A percentile compares a stretch with the other conserved stretches of the same genome.
phyloP scores from a whole-genome alignment of 2,888 invertebrate genomes.

The Loripinus fragilis region DNA sequence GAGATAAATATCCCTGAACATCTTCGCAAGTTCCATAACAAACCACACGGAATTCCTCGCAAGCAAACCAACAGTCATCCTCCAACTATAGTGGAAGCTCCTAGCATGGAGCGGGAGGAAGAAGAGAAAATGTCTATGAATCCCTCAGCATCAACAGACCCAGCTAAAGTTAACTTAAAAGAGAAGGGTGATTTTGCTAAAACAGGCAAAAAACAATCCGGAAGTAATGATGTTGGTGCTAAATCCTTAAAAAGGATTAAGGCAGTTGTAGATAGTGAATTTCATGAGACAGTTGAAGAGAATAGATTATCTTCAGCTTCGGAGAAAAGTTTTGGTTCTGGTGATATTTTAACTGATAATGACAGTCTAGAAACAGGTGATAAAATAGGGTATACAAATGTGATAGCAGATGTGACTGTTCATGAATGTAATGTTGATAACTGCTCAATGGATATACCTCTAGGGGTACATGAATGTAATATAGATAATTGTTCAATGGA shows the following conservation, averaged over 20 bases:
- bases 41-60: constrained; percentile 2
- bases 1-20: not conserved
- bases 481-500: not conserved
- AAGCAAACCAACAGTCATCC: not conserved
- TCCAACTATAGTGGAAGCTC: constrained; percentile 10
- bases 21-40: not conserved
- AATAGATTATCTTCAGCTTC: not conserved
- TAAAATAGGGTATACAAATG: constrained; percentile 47
- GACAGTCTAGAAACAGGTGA: constrained; percentile 55
- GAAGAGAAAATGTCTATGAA: not conserved
- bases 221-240: not conserved
- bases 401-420: constrained; percentile 53
- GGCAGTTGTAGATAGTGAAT: constrained; percentile 2
- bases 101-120: not conserved
- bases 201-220: not conserved
- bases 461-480: constrained; percentile 31
- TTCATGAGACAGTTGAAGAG: not conserved
- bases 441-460: not conserved
- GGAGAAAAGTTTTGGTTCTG: constrained; percentile 54
- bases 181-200: constrained; percentile 2
- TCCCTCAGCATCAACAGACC: not conserved
- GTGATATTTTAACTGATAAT: constrained; percentile 54
- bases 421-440: constrained; percentile 22
- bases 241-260: constrained; percentile 10
- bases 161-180: not conserved